Base-by-base conservation (phyloP, 2,797 vertebrate species). In the Picus viridis region DNA sequence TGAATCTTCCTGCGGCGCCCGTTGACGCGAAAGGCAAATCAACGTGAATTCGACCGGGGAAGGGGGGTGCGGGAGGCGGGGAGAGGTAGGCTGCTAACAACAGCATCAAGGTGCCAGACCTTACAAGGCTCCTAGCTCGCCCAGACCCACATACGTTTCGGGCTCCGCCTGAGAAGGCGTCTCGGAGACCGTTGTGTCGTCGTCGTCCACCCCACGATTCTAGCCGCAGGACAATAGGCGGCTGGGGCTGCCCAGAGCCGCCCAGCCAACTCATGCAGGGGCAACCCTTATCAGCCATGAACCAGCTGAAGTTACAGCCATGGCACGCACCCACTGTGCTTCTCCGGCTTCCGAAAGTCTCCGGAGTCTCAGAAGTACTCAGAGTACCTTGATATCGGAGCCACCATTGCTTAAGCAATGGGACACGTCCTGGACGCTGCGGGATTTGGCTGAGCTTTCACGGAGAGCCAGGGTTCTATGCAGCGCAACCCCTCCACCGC, bases 251-350 rank as follows among this genome's bases (percentile, higher is more conserved):
- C 70, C 61, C 83, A 16, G 39, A 10, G 29, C 29, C n/a, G 2
- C 2, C 68, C 67, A 3, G 58, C 54, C 32, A 3, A 1, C 39
- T 64, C 51, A 0, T 2, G 30, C 32, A 2, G 22, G 27, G 27
- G 49, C 65, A 14, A 2, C 16, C 22, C 62, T 29, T 20, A 27
- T 23, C 64, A 36, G 43, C 59, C 6, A 22, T 20, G 11, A 76
- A 9, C 16, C 16, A 6, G n/a, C 19, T 51, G 9, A 11, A 85
- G 43, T 77, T 32, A 24, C 32, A 26, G 49, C 26, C 78, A 1
- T 17, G 54, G 49, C 34, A 5, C 2, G 9, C 23, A 24, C 36
- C 39, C 8, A 14, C 17, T 8, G 10, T 10, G 39, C 27, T 2
- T 9, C 76, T 64, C 36, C 27, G 7, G 51, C 56, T 84, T 29